Base-by-base conservation (phyloP, 2,888 invertebrate genomes). In the Hydroisotoma schaefferi region DNA sequence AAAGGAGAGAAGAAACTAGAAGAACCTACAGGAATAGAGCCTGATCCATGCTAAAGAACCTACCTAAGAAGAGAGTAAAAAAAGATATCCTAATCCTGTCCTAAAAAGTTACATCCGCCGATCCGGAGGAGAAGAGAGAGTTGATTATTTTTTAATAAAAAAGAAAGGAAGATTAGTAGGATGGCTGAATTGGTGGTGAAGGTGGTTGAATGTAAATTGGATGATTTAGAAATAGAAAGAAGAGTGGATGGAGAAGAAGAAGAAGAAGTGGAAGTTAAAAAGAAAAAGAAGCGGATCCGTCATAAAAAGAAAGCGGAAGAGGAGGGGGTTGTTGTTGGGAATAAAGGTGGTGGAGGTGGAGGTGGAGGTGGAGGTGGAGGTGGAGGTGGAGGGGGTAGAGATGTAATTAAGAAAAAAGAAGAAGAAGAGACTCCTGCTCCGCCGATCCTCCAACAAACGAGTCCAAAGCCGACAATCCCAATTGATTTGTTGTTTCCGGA, bases 261-360 rank as follows among this genome's bases (percentile, higher is more conserved):
- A 33, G 22, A 40, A 44, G 63, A 26, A 29, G 27, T 40, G 27
- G 52, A 62, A 18, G 61, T 53, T 5, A 63, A 67, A 44, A 61
- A 64, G 49, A 69, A 66, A 55, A 67, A 63, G 55, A 70, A 63
- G 33, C 57, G 63, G 29, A 67, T 66, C 28, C 51, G 57, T 79
- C 87, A 90, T 83, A 89, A 89, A 82, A 88, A 88, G 86, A 88
- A 75, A 78, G 51, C 44, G 40, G 61, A 56, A 28, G 37, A 47
- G 26, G 59, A 55, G 37, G 59, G 38, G 40, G 59, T 51, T 22
- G 22, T 49, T 23, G 56, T 40, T 15, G 59, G 6, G 6, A 23
- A 10, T 54, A n/a, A 6, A 25, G 40, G 29, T n/a, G 23, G n/a
- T 44, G n/a, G 46, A 2, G 10, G 55, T 3, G 12, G 33, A 3